Evolutionary conservation across 2,113 vertebrate species (phyloP), one percentile per base, ranked within the genome.

Genomic region (Halichoerus grypus): DNA sequence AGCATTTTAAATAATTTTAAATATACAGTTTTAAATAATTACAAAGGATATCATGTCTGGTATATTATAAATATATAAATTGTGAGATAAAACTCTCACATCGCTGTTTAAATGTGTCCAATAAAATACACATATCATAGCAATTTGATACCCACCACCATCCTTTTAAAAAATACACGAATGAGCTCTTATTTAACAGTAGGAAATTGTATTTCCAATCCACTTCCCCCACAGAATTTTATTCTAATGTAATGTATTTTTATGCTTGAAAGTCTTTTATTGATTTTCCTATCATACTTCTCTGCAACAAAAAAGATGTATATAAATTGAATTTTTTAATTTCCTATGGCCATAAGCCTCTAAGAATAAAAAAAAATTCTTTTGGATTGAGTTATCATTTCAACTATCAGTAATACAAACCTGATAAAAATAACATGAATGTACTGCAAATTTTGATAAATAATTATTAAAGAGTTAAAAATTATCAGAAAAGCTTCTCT

Each of bases 181-280:
- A 98, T 46, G 94, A 97, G 95, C 59, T 97, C 94, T 98, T 92
- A 94, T 92, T 97, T 98, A 98, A 97, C 95, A 97, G 93, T 94
- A 92, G 95, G 97, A 97, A 97, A 98, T 98, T 97, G 49, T 96
- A 97, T 98, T 98, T 98, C 96, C 94, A 92, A 97, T 95, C 80
- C 88, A 96, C 93, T 97, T 98, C 95, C 86, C 92, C 69, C 88
- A 97, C 84, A 95, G 93, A 98, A 95, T 97, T 98, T 97, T 97
- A 96, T 96, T 72, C 91, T 94, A 96, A 96, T 97, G 46, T 98
- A 98, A 98, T 98, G 88, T 96, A 88, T 95, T 98, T 98, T 98
- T 98, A 98, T 98, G 98, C 97, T 97, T 97, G 95, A 97, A 97
- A 96, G 96, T 98, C 95, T 98, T 97, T 97, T 97, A 98, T 98